Percentiles rank a stretch among this genome's conserved stretches.
Conservation (phyloP, 2,888 invertebrate genomes). For the Stomorhina lunata region DNA sequence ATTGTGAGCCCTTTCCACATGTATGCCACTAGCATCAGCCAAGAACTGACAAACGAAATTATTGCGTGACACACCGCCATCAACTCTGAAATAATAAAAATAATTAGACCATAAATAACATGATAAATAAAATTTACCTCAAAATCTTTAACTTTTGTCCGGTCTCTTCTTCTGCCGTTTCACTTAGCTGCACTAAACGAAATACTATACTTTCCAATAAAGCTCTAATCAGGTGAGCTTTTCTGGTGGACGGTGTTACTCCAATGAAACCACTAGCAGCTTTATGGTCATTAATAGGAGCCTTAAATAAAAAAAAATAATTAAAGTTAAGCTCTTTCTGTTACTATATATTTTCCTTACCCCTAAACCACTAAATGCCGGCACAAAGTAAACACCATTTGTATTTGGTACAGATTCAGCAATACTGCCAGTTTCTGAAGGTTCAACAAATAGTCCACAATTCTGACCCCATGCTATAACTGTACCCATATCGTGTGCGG, state of each 20-base stretch:
- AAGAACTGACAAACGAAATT: constrained; percentile 94
- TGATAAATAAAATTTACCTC: constrained; percentile 82
- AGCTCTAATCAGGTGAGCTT: constrained; percentile 90
- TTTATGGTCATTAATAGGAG: constrained; percentile 92
- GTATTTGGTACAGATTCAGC: constrained; percentile 86
- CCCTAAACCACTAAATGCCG: constrained; percentile 93
- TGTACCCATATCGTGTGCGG: constrained; percentile 93
- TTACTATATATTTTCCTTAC: constrained; percentile 80
- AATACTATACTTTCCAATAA: constrained; percentile 93
- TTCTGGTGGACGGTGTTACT: constrained; percentile 85
- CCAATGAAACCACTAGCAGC: constrained; percentile 91
- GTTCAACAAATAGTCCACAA: constrained; percentile 84
- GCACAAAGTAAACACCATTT: constrained; percentile 91
- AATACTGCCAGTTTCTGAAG: constrained; percentile 84
- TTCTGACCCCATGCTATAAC: constrained; percentile 91
- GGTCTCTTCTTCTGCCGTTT: constrained; percentile 87
- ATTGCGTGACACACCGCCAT: constrained; percentile 98
- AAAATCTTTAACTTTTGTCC: constrained; percentile 82
- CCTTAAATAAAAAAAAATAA: constrained; percentile 81
- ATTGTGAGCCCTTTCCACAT: constrained; percentile 87
- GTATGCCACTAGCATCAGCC: constrained; percentile 88
- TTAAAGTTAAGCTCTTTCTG: not conserved
- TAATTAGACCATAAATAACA: not conserved
- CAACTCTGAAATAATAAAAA: constrained; percentile 83
- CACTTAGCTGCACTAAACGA: constrained; percentile 88